Percentiles rank a stretch among this genome's conserved stretches.
phyloP scores from a whole-genome alignment of 2,113 vertebrate genomes.

The Crypturellus undulatus region DNA sequence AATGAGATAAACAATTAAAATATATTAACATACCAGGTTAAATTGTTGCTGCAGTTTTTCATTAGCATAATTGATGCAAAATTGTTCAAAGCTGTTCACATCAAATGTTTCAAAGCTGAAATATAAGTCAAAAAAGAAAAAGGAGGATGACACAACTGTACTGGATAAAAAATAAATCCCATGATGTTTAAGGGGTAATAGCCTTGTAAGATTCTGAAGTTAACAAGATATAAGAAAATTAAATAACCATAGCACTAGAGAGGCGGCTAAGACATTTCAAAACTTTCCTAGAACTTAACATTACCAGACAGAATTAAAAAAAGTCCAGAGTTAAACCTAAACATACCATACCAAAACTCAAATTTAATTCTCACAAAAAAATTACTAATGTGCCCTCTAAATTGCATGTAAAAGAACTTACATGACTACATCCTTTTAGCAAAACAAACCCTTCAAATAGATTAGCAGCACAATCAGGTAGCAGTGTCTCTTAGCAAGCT shows the following conservation, averaged over 20 bases:
- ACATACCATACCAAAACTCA: neutral
- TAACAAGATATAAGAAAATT: neutral
- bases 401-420: neutral
- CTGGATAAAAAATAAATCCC: neutral
- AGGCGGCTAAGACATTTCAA: neutral
- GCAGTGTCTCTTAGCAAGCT: neutral
- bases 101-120: conserved; percentile 98
- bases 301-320: neutral
- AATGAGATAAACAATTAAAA: neutral
- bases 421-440: neutral
- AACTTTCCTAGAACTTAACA: neutral
- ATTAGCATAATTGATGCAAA: conserved; percentile 99
- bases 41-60: conserved; percentile 98
- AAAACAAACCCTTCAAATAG: neutral
- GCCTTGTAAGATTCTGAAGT: neutral
- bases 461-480: neutral
- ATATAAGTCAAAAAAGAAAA: conserved; percentile 45
- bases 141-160: neutral
- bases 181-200: neutral
- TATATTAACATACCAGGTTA: conserved; percentile 87
- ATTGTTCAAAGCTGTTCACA: conserved; percentile 97
- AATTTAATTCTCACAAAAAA: neutral
- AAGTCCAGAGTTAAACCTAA: neutral
- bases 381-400: neutral
- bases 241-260: neutral